These are phyloP conservation scores for Hydropsyche tenuis DNA, from an alignment of 1,140 invertebrate species.

Conservation along the genomic window DNA sequence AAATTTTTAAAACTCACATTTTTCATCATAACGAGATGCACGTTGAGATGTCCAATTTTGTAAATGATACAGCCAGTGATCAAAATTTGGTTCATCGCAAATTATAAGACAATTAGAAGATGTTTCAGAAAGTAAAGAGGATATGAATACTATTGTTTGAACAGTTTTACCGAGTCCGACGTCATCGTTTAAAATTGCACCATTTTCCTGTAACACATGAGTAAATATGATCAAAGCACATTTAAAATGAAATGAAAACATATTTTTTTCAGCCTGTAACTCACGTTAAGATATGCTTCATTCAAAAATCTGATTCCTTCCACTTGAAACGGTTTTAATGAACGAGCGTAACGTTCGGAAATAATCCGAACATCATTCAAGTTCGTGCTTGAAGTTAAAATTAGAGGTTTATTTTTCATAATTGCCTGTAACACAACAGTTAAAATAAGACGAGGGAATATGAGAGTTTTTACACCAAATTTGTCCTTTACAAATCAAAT, in stretches of 20 bases:
- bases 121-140: constrained; percentile 22
- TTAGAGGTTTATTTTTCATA: too few species aligned
- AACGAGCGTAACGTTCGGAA: constrained; percentile 7
- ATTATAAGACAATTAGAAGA: constrained; percentile 38
- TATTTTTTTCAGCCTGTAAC: background rate
- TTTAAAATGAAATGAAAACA: constrained; percentile 17
- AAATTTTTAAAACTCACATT: constrained; percentile 12
- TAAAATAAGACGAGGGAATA: too few species aligned
- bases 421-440: too few species aligned
- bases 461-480: too few species aligned
- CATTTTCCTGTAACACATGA: constrained; percentile 30
- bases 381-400: background rate
- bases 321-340: constrained; percentile 46
- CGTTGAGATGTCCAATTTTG: constrained; percentile 34
- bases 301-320: constrained; percentile 46
- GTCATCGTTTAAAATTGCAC: constrained; percentile 48
- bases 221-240: background rate
- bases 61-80: constrained; percentile 45
- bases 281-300: background rate
- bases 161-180: constrained; percentile 43
- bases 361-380: constrained; percentile 24
- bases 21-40: background rate
- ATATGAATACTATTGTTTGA: constrained; percentile 42
- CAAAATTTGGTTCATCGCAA: constrained; percentile 33
- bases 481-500: too few species aligned